phyloP scores from a whole-genome alignment of 2,113 vertebrate species.

The Malurus melanocephalus region DNA sequence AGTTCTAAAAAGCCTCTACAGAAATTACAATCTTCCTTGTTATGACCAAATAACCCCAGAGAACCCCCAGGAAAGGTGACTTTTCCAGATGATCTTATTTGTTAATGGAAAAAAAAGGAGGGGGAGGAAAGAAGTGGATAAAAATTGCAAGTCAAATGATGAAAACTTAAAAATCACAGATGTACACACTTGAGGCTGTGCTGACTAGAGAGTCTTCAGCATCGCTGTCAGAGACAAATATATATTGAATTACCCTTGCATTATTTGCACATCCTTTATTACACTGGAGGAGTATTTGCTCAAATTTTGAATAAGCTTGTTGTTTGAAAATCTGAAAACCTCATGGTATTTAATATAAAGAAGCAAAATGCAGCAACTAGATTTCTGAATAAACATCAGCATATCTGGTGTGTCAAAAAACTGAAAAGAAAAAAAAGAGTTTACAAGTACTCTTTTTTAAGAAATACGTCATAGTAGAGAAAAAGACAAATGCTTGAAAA shows the following conservation, averaged over 20 bases:
- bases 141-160: constrained; percentile 16
- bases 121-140: background rate
- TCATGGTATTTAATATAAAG: background rate
- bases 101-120: constrained; percentile 4
- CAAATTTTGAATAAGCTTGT: background rate
- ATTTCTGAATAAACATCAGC: background rate
- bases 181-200: constrained; percentile 4
- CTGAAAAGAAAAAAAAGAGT: background rate
- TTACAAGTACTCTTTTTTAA: background rate
- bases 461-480: background rate
- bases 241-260: constrained; percentile 5
- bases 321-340: background rate
- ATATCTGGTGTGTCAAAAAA: background rate
- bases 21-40: constrained; percentile 73
- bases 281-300: background rate
- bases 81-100: constrained; percentile 39
- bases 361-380: background rate
- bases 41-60: constrained; percentile 65
- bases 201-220: background rate
- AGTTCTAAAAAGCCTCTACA: constrained; percentile 73
- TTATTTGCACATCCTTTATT: constrained; percentile 21
- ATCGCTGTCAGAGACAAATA: background rate
- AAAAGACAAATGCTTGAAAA: background rate
- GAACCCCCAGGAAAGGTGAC: constrained; percentile 67
- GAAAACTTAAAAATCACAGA: constrained; percentile 27